A percentile compares a stretch with the other conserved stretches of the same genome.
phyloP scores from a whole-genome alignment of 2,113 vertebrate genomes.

The Papio anubis region DNA sequence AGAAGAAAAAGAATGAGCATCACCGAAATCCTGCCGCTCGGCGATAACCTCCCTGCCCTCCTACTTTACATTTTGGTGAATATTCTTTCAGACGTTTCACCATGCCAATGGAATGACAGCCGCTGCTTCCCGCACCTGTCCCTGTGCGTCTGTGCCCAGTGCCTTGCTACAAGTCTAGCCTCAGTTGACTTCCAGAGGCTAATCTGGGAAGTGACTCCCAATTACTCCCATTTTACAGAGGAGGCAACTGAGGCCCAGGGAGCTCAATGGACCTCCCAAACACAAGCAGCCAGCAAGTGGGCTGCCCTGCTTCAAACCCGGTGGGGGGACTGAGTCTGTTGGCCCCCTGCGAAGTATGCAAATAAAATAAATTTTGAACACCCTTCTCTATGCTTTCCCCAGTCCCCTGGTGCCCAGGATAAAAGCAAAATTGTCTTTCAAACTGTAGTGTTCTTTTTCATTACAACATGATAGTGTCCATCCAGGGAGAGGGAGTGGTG shows the following conservation, averaged over 20 bases:
- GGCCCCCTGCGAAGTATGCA: neutral
- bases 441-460: no score
- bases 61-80: neutral
- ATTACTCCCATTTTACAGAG: neutral
- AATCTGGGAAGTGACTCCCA: rapidly evolving
- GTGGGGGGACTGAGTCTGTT: neutral
- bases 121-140: neutral
- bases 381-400: neutral
- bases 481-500: neutral
- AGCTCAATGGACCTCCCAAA: neutral
- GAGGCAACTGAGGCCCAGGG: neutral
- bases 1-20: neutral
- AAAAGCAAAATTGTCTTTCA: neutral
- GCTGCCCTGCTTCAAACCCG: neutral
- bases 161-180: rapidly evolving
- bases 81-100: neutral
- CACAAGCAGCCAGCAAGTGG: neutral
- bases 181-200: neutral
- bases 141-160: neutral
- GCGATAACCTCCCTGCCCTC: neutral
- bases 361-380: neutral
- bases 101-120: neutral
- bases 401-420: neutral
- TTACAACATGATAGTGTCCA: rapidly evolving
- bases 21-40: neutral